A percentile compares a stretch with the other conserved stretches of the same genome.
phyloP scores from a whole-genome alignment of 2,113 vertebrate species.

The Petroica traversi region DNA sequence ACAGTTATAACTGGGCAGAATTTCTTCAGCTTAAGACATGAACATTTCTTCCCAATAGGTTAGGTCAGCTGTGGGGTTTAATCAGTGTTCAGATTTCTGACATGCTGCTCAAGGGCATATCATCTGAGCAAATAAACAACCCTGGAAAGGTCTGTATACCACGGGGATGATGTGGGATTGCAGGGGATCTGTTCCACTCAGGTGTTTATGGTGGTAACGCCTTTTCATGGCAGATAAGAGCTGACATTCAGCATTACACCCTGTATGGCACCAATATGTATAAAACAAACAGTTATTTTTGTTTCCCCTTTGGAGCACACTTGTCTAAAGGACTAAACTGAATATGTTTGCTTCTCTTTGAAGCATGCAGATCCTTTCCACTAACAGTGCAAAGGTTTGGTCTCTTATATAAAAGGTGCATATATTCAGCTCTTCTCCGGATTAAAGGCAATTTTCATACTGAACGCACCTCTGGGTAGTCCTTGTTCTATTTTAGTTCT shows the following conservation, averaged over 20 bases:
- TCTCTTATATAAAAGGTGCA: not conserved
- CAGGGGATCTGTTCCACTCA: constrained; percentile 44
- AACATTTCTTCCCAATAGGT: constrained; percentile 48
- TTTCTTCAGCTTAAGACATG: constrained; percentile 3
- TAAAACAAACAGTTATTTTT: constrained; percentile 18
- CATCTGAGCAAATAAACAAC: constrained; percentile 43
- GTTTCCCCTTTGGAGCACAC: not conserved
- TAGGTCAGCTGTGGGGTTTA: constrained; percentile 62
- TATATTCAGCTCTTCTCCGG: not conserved
- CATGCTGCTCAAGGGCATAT: constrained; percentile 25
- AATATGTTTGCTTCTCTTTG: not conserved
- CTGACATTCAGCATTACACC: not conserved
- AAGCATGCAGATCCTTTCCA: not conserved
- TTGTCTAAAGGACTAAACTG: not conserved
- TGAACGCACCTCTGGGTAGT: not conserved
- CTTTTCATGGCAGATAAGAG: constrained; percentile 54
- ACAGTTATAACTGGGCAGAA: not conserved
- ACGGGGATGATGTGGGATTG: constrained; percentile 29
- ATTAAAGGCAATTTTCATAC: not conserved
- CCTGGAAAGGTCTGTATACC: constrained; percentile 15
- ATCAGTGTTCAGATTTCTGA: constrained; percentile 49
- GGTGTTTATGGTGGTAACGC: constrained; percentile 37
- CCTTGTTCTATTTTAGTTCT: not conserved
- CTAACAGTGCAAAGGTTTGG: not conserved
- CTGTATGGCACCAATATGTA: not conserved